Conservation (phyloP, 2,797 vertebrate genomes). For the Acridotheres tristis region DNA sequence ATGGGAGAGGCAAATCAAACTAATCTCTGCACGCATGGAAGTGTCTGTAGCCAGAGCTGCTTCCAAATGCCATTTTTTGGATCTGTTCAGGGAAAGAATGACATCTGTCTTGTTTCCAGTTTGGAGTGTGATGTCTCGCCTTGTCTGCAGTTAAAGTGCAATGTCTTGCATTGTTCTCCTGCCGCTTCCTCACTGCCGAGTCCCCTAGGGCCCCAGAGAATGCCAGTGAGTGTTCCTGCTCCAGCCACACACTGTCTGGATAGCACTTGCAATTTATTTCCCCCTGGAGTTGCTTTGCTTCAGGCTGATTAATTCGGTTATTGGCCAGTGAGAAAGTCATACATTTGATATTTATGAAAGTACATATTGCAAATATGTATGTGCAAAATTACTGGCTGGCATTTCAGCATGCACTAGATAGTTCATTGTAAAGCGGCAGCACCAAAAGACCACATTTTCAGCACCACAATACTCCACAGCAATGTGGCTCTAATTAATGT, state of each 20-base stretch:
- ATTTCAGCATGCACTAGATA: not conserved
- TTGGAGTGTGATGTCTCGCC: not conserved
- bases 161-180: not conserved
- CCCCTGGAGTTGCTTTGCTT: not conserved
- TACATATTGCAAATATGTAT: not conserved
- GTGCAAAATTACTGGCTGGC: not conserved
- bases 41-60: not conserved
- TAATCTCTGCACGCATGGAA: not conserved
- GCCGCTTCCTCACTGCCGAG: not conserved
- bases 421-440: not conserved
- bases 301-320: not conserved
- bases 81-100: not conserved
- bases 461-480: not conserved
- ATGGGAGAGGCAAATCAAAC: not conserved
- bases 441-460: not conserved
- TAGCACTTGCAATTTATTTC: not conserved
- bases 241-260: not conserved
- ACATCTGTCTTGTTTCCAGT: not conserved
- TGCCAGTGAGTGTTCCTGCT: not conserved
- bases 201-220: not conserved
- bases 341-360: not conserved
- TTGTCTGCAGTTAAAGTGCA: not conserved
- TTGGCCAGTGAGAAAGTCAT: not conserved
- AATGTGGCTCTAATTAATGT: not conserved
- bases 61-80: not conserved